Base-by-base conservation (phyloP, 2,113 vertebrate species). In the Thalassoma bifasciatum region DNA sequence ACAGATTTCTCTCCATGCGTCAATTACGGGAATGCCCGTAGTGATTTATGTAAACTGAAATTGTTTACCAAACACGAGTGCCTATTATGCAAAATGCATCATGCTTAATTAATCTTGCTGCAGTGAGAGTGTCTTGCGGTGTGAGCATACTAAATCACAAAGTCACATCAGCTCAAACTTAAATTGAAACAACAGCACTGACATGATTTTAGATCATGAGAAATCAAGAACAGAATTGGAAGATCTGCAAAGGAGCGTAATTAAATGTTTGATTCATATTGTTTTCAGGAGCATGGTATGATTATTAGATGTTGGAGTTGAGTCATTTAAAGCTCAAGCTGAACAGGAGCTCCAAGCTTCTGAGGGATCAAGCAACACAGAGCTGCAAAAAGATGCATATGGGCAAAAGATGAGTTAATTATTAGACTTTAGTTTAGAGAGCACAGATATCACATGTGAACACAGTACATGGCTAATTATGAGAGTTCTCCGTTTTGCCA, bases 61-160 rank as follows among this genome's bases (percentile, higher is more conserved):
- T 58, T 79, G 68, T 89, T 88, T 80, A 78, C 82, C 59, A 46
- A 84, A 84, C 72, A 80, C 57, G 81, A 83, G 61, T 54, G 57
- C 17, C 46, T 67, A 76, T 88, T 83, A 86, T 82, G 80, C 73
- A 85, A 83, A 91, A 84, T 75, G 54, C 47, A 72, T 75, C 64
- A 61, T 10, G 42, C 56, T 66, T 76, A 76, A 91, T 89, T 72
- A 77, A 77, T 82, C 73, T 82, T 69, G 60, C 64, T 34, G 64
- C 66, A 44, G 49, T 37, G 13, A 63, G 44, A 59, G 59, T 72
- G 44, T 71, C 67, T 77, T 65, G 68, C 63, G 9, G 67, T 53
- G 57, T 57, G 56, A 79, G 75, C 80, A 64, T 75, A 85, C 84
- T 85, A 66, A 85, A 78, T 82, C 78, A 75, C 21, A 79, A n/a